Base-by-base conservation (phyloP, 2,113 vertebrate genomes). In the Pseudorectes ferrugineus region DNA sequence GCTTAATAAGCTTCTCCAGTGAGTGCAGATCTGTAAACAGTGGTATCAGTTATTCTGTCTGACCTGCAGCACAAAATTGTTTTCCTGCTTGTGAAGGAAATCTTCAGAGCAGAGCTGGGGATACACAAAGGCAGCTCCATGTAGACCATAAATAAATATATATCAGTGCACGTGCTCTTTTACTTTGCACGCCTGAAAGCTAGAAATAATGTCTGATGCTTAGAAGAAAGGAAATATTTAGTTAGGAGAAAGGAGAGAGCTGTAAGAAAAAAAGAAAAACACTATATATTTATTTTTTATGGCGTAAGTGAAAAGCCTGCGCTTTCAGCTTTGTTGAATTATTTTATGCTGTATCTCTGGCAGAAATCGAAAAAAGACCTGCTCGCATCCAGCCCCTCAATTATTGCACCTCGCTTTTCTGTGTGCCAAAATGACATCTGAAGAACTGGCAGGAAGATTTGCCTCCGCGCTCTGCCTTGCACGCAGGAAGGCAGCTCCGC, bases 171-270 rank as follows among this genome's bases (percentile, higher is more conserved):
- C 9, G 3, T 46, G 9, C 75, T 85, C 74, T 77, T 87, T 93
- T 66, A 52, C 78, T 94, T 81, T 67, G 57, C 78, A 86, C 51
- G 88, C 76, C 61, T 54, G 81, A 95, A 83, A 84, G 91, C 84
- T 79, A 89, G 83, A 73, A 96, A 79, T 80, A 66, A 80, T 36
- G 80, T 77, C 84, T 82, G 80, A 93, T 80, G 92, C 81, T 93
- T 88, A 88, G 72, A 91, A 93, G 88, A 95, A 95, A 93, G 95
- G 83, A 96, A 95, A 96, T 96, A 78, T 94, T 96, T 88, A 91
- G 84, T 88, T 82, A 94, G 63, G 80, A 78, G 57, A 96, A 89
- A 77, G 77, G 73, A 54, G 76, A 57, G 85, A 62, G 79, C 68
- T 78, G 46, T n/a, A 67, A 74, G 85, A 72, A 93, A 59, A 76